Evolutionary conservation across 2,797 vertebrate genomes (phyloP).

Genomic region (Sandelia bainsii): DNA sequence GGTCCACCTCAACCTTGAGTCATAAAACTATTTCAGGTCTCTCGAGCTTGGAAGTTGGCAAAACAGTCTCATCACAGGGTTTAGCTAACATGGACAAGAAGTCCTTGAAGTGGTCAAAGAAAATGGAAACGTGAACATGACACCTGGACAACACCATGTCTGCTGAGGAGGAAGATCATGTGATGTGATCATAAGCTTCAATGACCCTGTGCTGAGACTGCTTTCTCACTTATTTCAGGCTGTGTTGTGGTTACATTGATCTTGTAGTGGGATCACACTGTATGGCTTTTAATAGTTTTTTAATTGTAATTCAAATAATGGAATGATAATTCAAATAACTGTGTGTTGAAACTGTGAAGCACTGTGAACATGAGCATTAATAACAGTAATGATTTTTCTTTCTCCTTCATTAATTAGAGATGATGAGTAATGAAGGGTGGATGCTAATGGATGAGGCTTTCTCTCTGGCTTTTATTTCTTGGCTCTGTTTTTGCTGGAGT

Average conservation of each 20-base stretch:
- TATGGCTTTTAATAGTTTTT: slow-evolving; percentile 2
- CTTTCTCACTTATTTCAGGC: background rate
- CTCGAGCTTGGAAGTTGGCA: too few species aligned
- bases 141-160: background rate
- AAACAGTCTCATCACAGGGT: background rate
- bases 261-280: background rate
- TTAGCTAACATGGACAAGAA: background rate
- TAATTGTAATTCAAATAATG: slow-evolving; percentile 5
- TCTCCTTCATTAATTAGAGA: slow-evolving; percentile 37
- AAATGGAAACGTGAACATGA: background rate
- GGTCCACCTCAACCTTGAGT: background rate
- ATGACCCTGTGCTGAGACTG: background rate
- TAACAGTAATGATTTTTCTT: slow-evolving; percentile 9
- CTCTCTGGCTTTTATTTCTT: slow-evolving; percentile 48
- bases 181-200: background rate
- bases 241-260: slow-evolving; percentile 21
- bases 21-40: slow-evolving; percentile 3
- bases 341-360: background rate
- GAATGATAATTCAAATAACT: background rate
- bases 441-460: slow-evolving; percentile 57
- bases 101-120: background rate
- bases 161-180: slow-evolving; percentile 5
- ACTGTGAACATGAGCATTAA: background rate
- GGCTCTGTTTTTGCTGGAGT: slow-evolving; percentile 56
- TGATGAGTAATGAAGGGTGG: slow-evolving; percentile 58